phyloP scores from a whole-genome alignment of 2,888 invertebrate species.

The Adelognathus sp. region DNA sequence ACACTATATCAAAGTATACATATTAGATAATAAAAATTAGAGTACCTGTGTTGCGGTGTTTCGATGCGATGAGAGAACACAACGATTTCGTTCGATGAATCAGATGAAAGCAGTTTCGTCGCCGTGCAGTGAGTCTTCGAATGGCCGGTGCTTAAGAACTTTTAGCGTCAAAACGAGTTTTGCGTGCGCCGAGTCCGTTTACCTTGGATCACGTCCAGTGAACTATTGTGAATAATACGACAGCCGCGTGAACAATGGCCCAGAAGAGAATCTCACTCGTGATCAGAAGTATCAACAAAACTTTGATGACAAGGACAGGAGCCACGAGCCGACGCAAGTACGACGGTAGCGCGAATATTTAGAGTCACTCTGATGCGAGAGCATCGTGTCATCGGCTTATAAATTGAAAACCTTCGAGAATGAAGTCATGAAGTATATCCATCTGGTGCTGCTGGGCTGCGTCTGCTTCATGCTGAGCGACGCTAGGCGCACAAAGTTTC shows the following conservation, averaged over 20 bases:
- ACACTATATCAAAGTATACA: too few species aligned
- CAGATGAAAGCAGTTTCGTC: not conserved
- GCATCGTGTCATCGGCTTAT: constrained; percentile 38
- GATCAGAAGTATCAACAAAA: not conserved
- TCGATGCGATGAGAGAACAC: not conserved
- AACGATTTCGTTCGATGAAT: not conserved
- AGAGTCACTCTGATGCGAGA: not conserved
- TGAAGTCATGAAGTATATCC: constrained; percentile 75
- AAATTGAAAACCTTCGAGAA: constrained; percentile 44
- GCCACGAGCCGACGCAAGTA: not conserved
- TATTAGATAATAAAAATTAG: too few species aligned
- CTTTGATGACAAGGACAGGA: not conserved
- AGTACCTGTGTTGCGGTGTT: too few species aligned
- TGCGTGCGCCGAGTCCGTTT: not conserved
- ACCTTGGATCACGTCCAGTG: not conserved
- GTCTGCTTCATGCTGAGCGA: constrained; percentile 64
- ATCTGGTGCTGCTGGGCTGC: constrained; percentile 66
- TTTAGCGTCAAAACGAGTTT: not conserved
- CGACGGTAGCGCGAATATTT: not conserved
- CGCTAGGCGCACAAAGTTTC: constrained; percentile 49
- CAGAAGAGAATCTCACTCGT: not conserved
- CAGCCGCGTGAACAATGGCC: not conserved
- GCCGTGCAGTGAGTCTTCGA: not conserved
- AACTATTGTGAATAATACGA: not conserved
- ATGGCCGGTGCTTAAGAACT: not conserved